Base-by-base conservation (phyloP, 2,797 vertebrate species). In the Oreochromis mossambicus region DNA sequence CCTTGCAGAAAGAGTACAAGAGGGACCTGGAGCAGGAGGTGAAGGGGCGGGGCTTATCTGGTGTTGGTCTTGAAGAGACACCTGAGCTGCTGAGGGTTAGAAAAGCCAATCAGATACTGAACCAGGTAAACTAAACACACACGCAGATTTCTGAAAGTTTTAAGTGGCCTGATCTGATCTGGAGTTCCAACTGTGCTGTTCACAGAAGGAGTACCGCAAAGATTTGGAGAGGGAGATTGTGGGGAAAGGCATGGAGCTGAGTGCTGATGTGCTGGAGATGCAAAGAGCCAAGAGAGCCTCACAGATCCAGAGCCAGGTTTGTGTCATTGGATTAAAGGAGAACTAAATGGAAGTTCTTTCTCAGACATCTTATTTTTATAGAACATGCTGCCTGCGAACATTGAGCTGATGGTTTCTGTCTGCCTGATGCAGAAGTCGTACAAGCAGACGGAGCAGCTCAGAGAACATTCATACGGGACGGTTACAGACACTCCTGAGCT, bases 81-180 rank as follows among this genome's bases (percentile, higher is more conserved):
- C 96, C 96, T 11, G 97, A 97, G 81, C 95, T 97, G 82, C 96
- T 97, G 91, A 95, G 97, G 92, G 95, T 95, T 66, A 96, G 95
- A 93, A 97, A 96, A 1, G 96, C 97, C 81, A 94, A 92, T 80
- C 96, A 95, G 81, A 97, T 97, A 83, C 93, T 97, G 88, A 97
- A 96, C 90, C 94, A 97, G 96, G 97, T 97, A 83, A 68, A 36
- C 15, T 4, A 13, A 24, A 24, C 6, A 12, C 10, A 68, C 7
- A 48, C 4, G 29, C 51, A 41, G 17, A 13, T 11, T 0, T 34
- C 3, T 15, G 0, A 6, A 13, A 7, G 21, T 3, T 38, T 2
- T 10, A 29, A 11, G 5, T 9, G 24, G 10, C 55, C 34, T 3
- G 73, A 26, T 11, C 1, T 6, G 8, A 5, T n/a, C 5, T 26